phyloP scores from a whole-genome alignment of 2,797 vertebrate species.

The Yasuhikotakia modesta region DNA sequence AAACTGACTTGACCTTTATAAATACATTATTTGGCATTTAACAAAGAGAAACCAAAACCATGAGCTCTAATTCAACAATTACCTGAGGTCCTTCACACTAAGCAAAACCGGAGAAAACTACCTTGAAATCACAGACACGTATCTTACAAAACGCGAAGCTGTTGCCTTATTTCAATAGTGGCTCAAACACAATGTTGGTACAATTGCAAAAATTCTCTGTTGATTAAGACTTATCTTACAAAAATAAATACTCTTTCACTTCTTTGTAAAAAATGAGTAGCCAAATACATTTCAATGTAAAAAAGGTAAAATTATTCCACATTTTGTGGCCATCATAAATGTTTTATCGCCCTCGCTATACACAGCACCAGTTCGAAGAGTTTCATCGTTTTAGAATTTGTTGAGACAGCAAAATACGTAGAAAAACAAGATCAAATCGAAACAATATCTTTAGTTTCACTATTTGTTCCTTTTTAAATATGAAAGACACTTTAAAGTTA shows the following conservation, averaged over 20 bases:
- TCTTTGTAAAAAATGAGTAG: constrained; percentile 50
- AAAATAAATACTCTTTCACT: constrained; percentile 60
- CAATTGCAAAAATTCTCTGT: constrained; percentile 21
- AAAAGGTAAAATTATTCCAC: constrained; percentile 21
- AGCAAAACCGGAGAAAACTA: constrained; percentile 40
- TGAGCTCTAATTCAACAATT: constrained; percentile 41
- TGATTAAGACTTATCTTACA: constrained; percentile 44
- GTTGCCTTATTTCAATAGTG: neutral
- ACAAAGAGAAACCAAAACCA: constrained; percentile 42
- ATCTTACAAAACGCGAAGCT: constrained; percentile 31
- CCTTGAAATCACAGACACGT: constrained; percentile 18
- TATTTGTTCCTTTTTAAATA: too few relatives aligned
- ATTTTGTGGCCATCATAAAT: constrained; percentile 19
- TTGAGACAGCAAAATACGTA: constrained; percentile 33
- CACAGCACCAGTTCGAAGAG: constrained; percentile 51
- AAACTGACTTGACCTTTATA: constrained; percentile 16
- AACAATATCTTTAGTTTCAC: constrained; percentile 17
- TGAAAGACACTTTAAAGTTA: neutral
- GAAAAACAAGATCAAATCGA: neutral
- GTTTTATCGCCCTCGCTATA: constrained; percentile 1
- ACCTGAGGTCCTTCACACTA: constrained; percentile 51
- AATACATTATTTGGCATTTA: constrained; percentile 53
- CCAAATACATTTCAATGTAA: constrained; percentile 43
- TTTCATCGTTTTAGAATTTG: constrained; percentile 20
- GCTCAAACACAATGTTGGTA: constrained; percentile 29